phyloP scores from a whole-genome alignment of 92 coral and sea anemone genomes.

The Zoanthus gigantus region DNA sequence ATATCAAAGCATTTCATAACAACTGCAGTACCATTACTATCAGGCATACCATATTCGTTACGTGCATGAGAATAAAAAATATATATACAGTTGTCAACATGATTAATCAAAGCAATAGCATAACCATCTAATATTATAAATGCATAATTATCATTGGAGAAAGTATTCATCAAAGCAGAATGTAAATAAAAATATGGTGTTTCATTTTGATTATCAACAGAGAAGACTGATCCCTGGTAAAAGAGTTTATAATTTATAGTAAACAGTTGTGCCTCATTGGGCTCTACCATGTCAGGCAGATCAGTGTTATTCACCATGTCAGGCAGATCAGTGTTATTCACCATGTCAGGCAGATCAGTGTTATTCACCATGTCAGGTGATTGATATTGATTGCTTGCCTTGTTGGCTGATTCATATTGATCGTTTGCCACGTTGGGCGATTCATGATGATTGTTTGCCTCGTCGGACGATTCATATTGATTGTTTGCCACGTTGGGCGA shows the following conservation, averaged over 20 bases:
- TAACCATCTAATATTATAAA: background rate
- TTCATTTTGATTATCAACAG: constrained; percentile 33
- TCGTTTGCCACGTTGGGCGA: too few relatives aligned
- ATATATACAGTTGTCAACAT: constrained; percentile 49
- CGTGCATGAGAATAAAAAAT: background rate
- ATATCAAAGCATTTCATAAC: background rate
- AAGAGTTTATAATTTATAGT: constrained; percentile 50
- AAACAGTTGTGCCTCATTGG: constrained; percentile 49
- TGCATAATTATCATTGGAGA: too few relatives aligned
- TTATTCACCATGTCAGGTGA: constrained; percentile 22
- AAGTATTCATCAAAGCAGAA: background rate
- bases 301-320: too few relatives aligned
- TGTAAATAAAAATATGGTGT: background rate
- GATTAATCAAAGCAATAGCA: constrained; percentile 56
- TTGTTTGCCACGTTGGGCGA: too few relatives aligned
- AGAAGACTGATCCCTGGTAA: constrained; percentile 47
- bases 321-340: too few relatives aligned
- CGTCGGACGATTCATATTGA: too few relatives aligned
- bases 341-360: constrained; percentile 3
- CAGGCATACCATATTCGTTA: background rate
- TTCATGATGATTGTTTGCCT: too few relatives aligned
- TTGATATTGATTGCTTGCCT: background rate
- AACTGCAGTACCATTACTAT: background rate
- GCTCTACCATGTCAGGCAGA: background rate
- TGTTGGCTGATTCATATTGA: too few relatives aligned